phyloP scores from a whole-genome alignment of 2,113 vertebrate genomes.

The Xenopus laevis region DNA sequence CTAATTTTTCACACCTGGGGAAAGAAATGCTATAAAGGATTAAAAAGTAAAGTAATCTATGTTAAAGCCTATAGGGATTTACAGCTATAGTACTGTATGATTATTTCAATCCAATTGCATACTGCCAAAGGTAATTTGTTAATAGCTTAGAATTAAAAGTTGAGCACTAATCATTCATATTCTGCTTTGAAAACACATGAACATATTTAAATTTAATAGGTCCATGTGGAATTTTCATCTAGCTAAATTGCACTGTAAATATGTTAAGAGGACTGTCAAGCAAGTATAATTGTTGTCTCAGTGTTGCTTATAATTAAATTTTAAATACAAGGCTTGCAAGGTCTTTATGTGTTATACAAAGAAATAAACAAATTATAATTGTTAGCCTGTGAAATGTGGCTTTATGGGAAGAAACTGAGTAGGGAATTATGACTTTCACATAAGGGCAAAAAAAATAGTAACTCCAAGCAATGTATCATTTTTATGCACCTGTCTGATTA shows the following conservation, averaged over 20 bases:
- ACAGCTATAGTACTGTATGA: slow-evolving; percentile 46
- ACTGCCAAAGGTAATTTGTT: slow-evolving; percentile 60
- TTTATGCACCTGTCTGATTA: too few species aligned
- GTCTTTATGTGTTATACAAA: slow-evolving; percentile 46
- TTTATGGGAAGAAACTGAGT: neutral
- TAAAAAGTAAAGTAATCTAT: slow-evolving; percentile 44
- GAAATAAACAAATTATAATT: slow-evolving; percentile 39
- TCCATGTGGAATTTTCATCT: slow-evolving; percentile 71
- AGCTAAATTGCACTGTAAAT: slow-evolving; percentile 61
- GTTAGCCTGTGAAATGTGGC: slow-evolving; percentile 12
- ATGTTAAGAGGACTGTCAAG: slow-evolving; percentile 63
- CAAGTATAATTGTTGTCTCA: slow-evolving; percentile 55
- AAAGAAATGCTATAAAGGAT: slow-evolving; percentile 44
- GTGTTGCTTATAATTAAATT: slow-evolving; percentile 64
- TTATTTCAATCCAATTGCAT: slow-evolving; percentile 51
- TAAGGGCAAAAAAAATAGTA: neutral
- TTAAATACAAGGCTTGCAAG: slow-evolving; percentile 64
- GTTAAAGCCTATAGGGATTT: slow-evolving; percentile 41
- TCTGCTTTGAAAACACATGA: slow-evolving; percentile 63
- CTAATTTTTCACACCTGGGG: slow-evolving; percentile 44
- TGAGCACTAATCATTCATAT: slow-evolving; percentile 60
- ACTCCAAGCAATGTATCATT: too few species aligned
- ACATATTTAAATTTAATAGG: slow-evolving; percentile 66
- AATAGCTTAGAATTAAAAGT: slow-evolving; percentile 60
- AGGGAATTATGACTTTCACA: neutral